A percentile compares a stretch with the other conserved stretches of the same genome.
Conservation (phyloP, 2,797 vertebrate species). For the Gouania willdenowi region DNA sequence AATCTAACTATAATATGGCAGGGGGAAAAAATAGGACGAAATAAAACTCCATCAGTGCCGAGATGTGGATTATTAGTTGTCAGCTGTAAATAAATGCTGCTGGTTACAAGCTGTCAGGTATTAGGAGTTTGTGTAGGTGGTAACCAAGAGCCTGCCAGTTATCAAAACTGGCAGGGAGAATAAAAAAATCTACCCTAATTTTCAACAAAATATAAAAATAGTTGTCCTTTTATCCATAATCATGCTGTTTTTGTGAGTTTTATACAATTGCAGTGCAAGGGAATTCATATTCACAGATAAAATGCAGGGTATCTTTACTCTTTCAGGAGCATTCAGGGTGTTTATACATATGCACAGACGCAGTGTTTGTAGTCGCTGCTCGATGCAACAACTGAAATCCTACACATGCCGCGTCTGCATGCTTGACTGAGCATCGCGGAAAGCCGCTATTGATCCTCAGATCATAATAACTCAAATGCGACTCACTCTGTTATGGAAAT, state of each 20-base stretch:
- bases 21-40: constrained; percentile 3
- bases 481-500: constrained; percentile 64
- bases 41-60: constrained; percentile 43
- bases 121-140: constrained; percentile 62
- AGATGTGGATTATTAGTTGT: constrained; percentile 68
- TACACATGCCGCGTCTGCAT: constrained; percentile 23
- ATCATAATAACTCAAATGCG: constrained; percentile 51
- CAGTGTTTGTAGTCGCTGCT: constrained; percentile 37
- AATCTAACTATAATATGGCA: not conserved
- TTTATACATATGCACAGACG: constrained; percentile 16
- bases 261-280: constrained; percentile 5
- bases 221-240: constrained; percentile 40
- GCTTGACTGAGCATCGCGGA: constrained; percentile 24
- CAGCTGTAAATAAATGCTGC: constrained; percentile 66
- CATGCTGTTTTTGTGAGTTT: constrained; percentile 4
- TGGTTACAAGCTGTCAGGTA: constrained; percentile 70
- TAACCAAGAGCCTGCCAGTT: constrained; percentile 56
- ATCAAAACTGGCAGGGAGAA: constrained; percentile 59
- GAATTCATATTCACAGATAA: constrained; percentile 5
- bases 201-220: constrained; percentile 40
- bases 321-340: constrained; percentile 18
- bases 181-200: constrained; percentile 35
- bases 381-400: no score
- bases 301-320: constrained; percentile 29
- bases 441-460: constrained; percentile 46